Conservation (phyloP, 64 coral and sea anemone genomes). For the Cladopsammia gracilis region DNA sequence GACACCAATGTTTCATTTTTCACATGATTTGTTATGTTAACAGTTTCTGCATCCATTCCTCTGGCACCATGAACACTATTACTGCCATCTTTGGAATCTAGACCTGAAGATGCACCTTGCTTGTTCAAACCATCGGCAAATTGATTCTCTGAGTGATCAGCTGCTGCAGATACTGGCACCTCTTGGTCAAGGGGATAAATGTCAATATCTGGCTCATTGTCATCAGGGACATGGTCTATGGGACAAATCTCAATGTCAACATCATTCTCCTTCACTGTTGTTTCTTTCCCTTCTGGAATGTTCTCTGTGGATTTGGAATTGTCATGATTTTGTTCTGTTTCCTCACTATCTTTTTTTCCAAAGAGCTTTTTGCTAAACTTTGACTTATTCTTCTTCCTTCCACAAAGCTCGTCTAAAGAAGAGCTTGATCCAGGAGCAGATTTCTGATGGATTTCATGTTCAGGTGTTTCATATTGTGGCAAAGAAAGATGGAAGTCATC, state of each 20-base stretch:
- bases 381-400: constrained; percentile 13
- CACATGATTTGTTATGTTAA: not conserved
- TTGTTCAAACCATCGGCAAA: constrained; percentile 18
- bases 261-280: constrained; percentile 40
- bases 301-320: constrained; percentile 16
- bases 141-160: constrained; percentile 16
- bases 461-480: constrained; percentile 28
- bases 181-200: constrained; percentile 73
- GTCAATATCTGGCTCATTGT: constrained; percentile 68
- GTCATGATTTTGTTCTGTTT: not conserved
- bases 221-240: constrained; percentile 47
- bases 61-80: no score
- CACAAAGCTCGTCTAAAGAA: constrained; percentile 36
- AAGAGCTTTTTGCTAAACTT: constrained; percentile 22
- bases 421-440: constrained; percentile 10
- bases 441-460: constrained; percentile 1
- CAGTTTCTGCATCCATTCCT: not conserved
- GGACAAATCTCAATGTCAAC: constrained; percentile 77
- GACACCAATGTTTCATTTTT: not conserved
- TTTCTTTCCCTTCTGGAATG: not conserved
- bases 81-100: not conserved
- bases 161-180: constrained; percentile 15
- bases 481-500: constrained; percentile 41
- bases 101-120: not conserved
- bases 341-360: constrained; percentile 9